Percentiles rank a stretch among this genome's conserved stretches.
Conservation (phyloP, 2,113 vertebrate genomes). For the Fregata magnificens region DNA sequence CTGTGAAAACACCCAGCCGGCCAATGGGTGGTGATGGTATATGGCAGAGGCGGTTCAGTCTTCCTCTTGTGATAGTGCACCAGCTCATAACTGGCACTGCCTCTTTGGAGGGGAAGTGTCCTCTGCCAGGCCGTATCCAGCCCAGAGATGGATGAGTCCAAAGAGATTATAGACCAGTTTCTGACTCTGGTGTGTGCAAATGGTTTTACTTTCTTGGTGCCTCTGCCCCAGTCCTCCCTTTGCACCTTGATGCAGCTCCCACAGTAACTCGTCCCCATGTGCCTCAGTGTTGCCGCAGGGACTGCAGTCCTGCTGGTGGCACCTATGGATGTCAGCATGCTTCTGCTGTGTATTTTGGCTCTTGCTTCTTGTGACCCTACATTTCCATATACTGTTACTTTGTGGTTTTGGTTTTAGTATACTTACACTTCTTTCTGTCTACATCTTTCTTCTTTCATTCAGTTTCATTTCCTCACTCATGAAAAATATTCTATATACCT, state of each 20-base stretch:
- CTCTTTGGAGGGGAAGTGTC: not conserved
- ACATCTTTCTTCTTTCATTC: not conserved
- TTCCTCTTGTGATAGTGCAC: not conserved
- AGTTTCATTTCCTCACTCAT: conserved; percentile 52
- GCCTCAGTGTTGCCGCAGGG: not conserved
- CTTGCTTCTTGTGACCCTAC: conserved; percentile 33
- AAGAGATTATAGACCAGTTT: not conserved
- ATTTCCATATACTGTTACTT: not conserved
- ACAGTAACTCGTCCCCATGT: not conserved
- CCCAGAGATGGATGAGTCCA: not conserved
- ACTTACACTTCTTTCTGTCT: not conserved
- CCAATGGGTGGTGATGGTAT: not conserved
- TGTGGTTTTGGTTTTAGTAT: not conserved
- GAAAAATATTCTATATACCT: conserved; percentile 72
- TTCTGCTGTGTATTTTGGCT: conserved; percentile 6
- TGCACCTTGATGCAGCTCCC: not conserved
- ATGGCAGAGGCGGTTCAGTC: not conserved
- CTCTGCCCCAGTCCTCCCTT: not conserved
- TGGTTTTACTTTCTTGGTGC: conserved; percentile 43
- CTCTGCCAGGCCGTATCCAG: not conserved
- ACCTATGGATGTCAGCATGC: conserved; percentile 17
- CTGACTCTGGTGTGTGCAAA: not conserved
- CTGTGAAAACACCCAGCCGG: not conserved
- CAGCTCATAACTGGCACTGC: not conserved
- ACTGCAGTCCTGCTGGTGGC: not conserved